These are phyloP conservation scores for Scleropages formosus DNA, from an alignment of 2,797 vertebrate genomes.

Conservation along the genomic window DNA sequence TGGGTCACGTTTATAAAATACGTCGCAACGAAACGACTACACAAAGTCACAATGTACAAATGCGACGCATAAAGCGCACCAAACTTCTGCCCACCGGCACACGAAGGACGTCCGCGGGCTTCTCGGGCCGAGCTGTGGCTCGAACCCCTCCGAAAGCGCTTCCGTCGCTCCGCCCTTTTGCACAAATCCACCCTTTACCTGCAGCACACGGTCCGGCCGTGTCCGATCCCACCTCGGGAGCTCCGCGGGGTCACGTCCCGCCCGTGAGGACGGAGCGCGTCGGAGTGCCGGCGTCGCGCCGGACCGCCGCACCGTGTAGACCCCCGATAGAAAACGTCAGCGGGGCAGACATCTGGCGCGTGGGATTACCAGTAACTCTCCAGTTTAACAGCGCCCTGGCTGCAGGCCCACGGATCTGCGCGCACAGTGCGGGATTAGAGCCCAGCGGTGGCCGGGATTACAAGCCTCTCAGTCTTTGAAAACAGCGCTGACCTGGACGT, in stretches of 20 bases:
- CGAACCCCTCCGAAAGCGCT: no score
- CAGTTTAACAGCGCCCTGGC: background rate
- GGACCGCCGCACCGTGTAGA: background rate
- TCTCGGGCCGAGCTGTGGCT: no score
- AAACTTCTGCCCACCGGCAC: no score
- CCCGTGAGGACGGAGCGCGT: no score
- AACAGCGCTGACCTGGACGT: background rate
- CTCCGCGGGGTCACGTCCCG: background rate
- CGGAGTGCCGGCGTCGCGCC: background rate
- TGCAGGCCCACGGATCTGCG: background rate
- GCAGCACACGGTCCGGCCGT: background rate
- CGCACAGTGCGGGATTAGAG: background rate
- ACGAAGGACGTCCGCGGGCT: no score
- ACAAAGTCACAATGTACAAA: no score
- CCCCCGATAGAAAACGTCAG: background rate
- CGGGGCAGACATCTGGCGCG: background rate
- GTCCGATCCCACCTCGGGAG: no score
- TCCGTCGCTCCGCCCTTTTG: no score
- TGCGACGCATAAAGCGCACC: no score
- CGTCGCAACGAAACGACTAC: no score
- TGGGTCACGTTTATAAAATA: no score
- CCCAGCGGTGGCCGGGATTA: background rate
- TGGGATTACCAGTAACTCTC: background rate
- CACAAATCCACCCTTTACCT: background rate
- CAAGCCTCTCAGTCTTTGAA: background rate